Percentiles rank a stretch among this genome's conserved stretches.
Evolutionary conservation across 2,113 vertebrate species (phyloP).

Genomic region (Acanthisitta chloris): DNA sequence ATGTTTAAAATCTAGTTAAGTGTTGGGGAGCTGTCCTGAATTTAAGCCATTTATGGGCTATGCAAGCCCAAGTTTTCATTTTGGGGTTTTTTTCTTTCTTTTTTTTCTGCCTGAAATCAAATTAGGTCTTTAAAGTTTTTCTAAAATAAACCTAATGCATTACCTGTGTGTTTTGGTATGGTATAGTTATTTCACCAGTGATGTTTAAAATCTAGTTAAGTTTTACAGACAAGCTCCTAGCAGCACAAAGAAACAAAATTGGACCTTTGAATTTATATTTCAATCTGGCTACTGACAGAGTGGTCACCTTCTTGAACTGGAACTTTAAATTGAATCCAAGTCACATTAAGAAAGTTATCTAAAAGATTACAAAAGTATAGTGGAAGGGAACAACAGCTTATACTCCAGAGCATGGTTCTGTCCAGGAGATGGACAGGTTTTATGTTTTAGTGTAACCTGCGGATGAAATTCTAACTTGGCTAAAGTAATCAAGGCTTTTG

Average conservation of each 20-base stretch:
- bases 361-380: background rate
- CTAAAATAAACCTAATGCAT: background rate
- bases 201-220: background rate
- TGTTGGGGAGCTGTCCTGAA: background rate
- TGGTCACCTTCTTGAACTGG: background rate
- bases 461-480: background rate
- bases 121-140: background rate
- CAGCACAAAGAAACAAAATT: background rate
- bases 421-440: background rate
- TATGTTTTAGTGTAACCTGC: background rate
- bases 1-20: background rate
- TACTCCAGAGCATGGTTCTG: background rate
- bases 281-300: background rate
- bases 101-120: background rate
- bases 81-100: rapidly evolving
- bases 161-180: background rate
- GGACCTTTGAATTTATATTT: background rate
- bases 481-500: background rate
- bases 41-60: background rate
- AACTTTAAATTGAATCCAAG: background rate
- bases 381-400: background rate
- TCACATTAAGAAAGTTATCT: background rate
- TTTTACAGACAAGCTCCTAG: background rate
- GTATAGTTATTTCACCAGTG: background rate
- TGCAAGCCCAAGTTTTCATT: background rate